Evolutionary conservation across 1,140 invertebrate species (phyloP), one percentile per base, ranked within the genome.

Genomic region (Acyrthosiphon pisum): DNA sequence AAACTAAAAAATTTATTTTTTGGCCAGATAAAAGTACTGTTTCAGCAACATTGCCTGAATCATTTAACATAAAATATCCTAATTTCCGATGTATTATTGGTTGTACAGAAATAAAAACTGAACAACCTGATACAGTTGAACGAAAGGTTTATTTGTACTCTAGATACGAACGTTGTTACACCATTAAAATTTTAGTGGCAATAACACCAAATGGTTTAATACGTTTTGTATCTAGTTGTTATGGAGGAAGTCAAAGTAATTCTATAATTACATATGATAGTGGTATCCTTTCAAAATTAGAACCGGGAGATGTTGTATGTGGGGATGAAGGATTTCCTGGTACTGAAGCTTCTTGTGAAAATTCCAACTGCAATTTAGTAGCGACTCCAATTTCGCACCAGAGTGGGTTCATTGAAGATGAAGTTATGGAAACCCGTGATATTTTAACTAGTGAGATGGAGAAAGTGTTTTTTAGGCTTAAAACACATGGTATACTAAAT

Each of bases 1-100:
- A n/a, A 30, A 88, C 86, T 35, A 88, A 48, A 88, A n/a, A 88
- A 3, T n/a, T 88, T n/a, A 30, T 88, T 88, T 18, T 88, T 84
- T 84, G 83, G 41, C 20, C 35, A 35, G 35, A 22, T 84, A 84
- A 84, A 37, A 35, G 7, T 18, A 84, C 83, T 41, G 44, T 84
- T 84, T 20, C 35, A 20, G 22, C 18, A 37, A 44, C 83, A 35
- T 35, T 84, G 1, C 83, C 83, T 37, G 7, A 44, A 23, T 22
- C 18, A 41, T 84, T 44, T 37, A 84, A 84, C 44, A 37, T 18
- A 35, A 35, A 84, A 1, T 44, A 44, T 84, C 83, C 83, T 35
- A 26, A 84, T 44, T 84, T 8, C 35, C 4, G 20, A 41, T 30
- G 26, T n/a, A 84, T 84, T 44, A 44, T 84, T 7, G 37, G 26